phyloP scores from a whole-genome alignment of 2,888 invertebrate species.

The Tetranychus truncatus region DNA sequence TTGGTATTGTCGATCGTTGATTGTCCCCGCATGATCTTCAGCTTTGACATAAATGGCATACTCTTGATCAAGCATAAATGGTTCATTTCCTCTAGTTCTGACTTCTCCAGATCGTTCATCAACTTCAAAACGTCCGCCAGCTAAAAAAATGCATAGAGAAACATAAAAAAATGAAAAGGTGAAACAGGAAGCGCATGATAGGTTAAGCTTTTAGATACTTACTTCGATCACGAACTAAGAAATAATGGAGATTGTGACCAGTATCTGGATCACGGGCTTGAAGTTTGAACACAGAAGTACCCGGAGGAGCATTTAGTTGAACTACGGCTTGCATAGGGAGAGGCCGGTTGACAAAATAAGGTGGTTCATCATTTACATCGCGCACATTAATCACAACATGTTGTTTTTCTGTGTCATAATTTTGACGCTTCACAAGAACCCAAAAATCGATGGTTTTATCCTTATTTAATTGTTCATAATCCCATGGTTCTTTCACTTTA shows the following conservation, averaged over 20 bases:
- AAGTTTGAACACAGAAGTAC: constrained; percentile 88
- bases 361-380: constrained; percentile 90
- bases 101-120: constrained; percentile 82
- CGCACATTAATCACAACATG: constrained; percentile 83
- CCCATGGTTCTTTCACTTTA: constrained; percentile 87
- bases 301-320: constrained; percentile 80
- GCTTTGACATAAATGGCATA: constrained; percentile 89
- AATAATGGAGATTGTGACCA: constrained; percentile 85
- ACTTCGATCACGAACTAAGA: constrained; percentile 74
- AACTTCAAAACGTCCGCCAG: constrained; percentile 55
- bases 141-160: constrained; percentile 30
- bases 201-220: constrained; percentile 28
- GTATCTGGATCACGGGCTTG: constrained; percentile 91
- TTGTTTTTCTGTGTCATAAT: constrained; percentile 61
- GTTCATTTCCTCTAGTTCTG: constrained; percentile 69
- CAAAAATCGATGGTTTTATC: constrained; percentile 90
- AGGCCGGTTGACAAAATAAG: constrained; percentile 90
- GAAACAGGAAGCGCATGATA: constrained; percentile 2
- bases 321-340: constrained; percentile 93
- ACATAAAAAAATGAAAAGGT: not conserved
- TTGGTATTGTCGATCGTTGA: constrained; percentile 65
- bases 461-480: constrained; percentile 78
- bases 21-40: constrained; percentile 75
- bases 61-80: constrained; percentile 85
- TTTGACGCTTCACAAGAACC: constrained; percentile 78